Base-by-base conservation (phyloP, 2,797 vertebrate species). In the Benthosema pterotum region DNA sequence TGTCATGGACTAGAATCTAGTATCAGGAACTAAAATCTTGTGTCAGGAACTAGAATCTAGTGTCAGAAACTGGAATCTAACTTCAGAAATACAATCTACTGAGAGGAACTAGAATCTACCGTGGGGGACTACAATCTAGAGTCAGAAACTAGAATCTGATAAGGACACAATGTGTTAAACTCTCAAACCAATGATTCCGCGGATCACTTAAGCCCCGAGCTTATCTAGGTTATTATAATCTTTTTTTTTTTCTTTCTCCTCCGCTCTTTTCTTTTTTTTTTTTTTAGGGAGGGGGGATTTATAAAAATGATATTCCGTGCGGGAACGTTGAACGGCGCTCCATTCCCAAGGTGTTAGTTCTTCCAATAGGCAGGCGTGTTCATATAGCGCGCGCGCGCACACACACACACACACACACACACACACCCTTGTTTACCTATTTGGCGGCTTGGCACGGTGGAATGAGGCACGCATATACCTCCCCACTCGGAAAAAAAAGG, bases 211-310 rank as follows among this genome's bases (percentile, higher is more conserved):
- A 91, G 85, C 89, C 87, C 78, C 63, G 15, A 85, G 88, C 90
- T 92, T 90, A 92, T 92, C 91, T 86, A 74, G 89, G 88, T 91
- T 90, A 91, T 89, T 91, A 83, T 86, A 91, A 89, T 85, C 11
- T 19, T 19, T 19, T 81, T 91, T 88, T 85, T 88, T 19, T 19
- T 19, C 79, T 91, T 88, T 85, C 87, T 79, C 6, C 7, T 9
- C n/a, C n/a, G n/a, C n/a, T 9, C 7, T 38, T 38, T 38, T 9
- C 7, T 38, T 6, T 38, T 9, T 9, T 9, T 38, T 25, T 25
- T 25, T 25, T 2, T 25, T 8, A 8, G 32, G 32, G 32, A 0
- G 74, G 80, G 87, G 80, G 90, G 90, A 91, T 92, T 92, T 91
- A 85, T 80, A 77, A 88, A 32, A 90, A 90, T 87, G 86, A 89